These are phyloP conservation scores for Gisinianus flammeolus DNA, from an alignment of 2,888 invertebrate genomes.

Conservation along the genomic window DNA sequence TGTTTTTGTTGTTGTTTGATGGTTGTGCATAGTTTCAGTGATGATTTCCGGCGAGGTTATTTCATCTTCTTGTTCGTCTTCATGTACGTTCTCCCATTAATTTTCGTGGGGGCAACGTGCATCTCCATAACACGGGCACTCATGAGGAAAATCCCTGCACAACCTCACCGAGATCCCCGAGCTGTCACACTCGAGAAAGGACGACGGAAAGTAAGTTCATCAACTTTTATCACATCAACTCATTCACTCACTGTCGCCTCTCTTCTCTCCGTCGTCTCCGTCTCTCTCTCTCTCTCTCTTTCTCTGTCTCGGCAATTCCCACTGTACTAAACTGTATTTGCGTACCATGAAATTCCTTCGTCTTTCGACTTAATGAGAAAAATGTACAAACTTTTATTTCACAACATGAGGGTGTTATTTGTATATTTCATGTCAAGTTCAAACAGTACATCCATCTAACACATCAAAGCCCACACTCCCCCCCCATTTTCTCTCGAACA, in stretches of 20 bases:
- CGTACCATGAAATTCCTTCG: no score
- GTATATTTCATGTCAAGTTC: no score
- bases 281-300: no score
- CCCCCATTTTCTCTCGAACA: no score
- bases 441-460: no score
- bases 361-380: not conserved
- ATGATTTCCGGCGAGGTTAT: slow-evolving; percentile 61
- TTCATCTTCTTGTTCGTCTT: slow-evolving; percentile 62
- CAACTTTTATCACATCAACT: no score
- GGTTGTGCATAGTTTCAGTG: slow-evolving; percentile 59
- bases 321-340: no score
- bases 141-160: slow-evolving; percentile 58
- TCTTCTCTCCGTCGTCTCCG: not conserved
- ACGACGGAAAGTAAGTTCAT: slow-evolving; percentile 60
- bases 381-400: not conserved
- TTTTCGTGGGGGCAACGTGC: slow-evolving; percentile 61
- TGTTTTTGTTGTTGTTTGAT: not conserved
- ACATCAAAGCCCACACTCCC: no score
- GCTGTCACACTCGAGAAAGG: slow-evolving; percentile 59
- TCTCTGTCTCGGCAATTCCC: no score
- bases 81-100: slow-evolving; percentile 62
- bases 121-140: slow-evolving; percentile 59
- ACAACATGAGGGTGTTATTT: not conserved
- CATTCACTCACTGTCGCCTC: not conserved
- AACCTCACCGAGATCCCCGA: slow-evolving; percentile 57